Evolutionary conservation across 2,113 vertebrate genomes (phyloP), one percentile per base, ranked within the genome.

Genomic region (Eonycteris spelaea): DNA sequence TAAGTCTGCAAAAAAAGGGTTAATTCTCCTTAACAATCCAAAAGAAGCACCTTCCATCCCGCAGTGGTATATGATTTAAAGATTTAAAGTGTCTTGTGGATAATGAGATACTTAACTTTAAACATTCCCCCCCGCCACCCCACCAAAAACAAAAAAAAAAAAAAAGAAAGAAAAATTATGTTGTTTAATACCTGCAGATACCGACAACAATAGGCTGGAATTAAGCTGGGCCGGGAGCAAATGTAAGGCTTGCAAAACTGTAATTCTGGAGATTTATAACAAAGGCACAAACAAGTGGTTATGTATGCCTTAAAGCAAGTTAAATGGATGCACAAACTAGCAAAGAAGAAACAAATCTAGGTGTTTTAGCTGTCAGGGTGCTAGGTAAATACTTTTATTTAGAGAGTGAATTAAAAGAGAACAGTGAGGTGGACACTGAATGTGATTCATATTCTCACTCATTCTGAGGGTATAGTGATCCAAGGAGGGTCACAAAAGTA

Each of bases 1-100:
- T 45, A 75, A 90, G 74, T 40, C 63, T 95, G 51, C 51, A 53
- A 57, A 92, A 95, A 97, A 97, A 97, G 83, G 70, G 3, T 70
- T 51, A 19, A 22, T 63, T 53, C 82, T n/a, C 65, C 45, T 7
- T 82, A 22, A 70, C 74, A 93, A 91, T 91, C 86, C 93, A 43
- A 14, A 45, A 30, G 53, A 53, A 94, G n/a, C 94, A 73, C 74
- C 61, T 95, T 94, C 80, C 2, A 55, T 77, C 70, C 45, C 75
- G 61, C 38, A 48, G 2, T 96, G 71, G 2, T 96, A 92, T 95
- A 68, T 95, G 96, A 85, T 65, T 95, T 94, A 15, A 5, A 91
- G 95, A 88, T 95, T 83, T 90, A 90, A 93, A 90, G 45, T 78
- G 6, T 86, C 70, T 67, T 95, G 1, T 53, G 43, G 19, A 85